phyloP scores from a whole-genome alignment of 35 echinoderm and acorn worm genomes.

The Heliocidaris erythrogramma region DNA sequence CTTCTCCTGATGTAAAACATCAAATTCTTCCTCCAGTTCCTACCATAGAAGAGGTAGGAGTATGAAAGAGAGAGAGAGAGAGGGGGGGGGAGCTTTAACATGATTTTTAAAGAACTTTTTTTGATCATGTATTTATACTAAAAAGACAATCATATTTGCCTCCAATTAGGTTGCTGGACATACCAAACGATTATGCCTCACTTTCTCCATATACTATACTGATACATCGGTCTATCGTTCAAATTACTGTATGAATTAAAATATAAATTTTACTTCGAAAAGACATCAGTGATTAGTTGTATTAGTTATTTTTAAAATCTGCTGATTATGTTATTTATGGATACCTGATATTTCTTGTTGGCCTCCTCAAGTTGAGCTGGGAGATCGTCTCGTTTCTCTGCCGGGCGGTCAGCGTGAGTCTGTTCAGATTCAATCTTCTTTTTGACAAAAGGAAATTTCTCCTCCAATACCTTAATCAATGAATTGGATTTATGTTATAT shows the following conservation, averaged over 20 bases:
- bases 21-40: not conserved
- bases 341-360: not conserved
- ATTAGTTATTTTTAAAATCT: no score
- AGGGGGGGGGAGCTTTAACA: not conserved
- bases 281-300: no score
- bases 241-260: no score
- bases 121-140: no score
- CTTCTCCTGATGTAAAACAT: not conserved
- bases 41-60: not conserved
- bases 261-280: no score
- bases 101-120: not conserved
- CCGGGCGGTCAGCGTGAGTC: not conserved
- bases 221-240: no score
- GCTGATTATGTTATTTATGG: not conserved
- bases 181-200: no score
- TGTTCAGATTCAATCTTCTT: not conserved
- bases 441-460: not conserved
- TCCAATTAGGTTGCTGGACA: no score
- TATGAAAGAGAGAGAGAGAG: not conserved
- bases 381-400: not conserved
- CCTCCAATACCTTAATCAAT: not conserved
- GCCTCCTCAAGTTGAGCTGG: not conserved
- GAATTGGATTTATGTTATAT: no score
- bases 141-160: no score
- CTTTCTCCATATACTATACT: no score